Evolutionary conservation across 2,888 invertebrate species (phyloP).

Genomic region (Scotopteryx bipunctaria): DNA sequence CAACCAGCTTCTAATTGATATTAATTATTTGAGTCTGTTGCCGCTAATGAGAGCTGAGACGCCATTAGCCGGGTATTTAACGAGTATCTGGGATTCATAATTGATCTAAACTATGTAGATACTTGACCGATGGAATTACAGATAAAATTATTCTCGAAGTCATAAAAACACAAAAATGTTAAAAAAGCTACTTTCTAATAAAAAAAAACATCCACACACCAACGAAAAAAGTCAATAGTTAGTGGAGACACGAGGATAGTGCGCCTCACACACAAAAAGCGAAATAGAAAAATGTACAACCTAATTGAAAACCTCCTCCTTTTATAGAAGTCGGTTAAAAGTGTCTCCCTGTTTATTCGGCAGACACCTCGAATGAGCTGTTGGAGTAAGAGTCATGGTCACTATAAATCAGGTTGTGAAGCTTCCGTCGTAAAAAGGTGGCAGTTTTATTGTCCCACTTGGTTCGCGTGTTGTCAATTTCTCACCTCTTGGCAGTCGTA

Average conservation of each 20-base stretch:
- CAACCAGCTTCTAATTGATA: constrained; percentile 11
- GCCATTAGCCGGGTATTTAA: constrained; percentile 9
- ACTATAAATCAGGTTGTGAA: constrained; percentile 12
- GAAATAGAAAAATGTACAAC: no score
- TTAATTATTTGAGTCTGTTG: constrained; percentile 12
- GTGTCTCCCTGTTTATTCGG: constrained; percentile 2
- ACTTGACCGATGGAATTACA: no score
- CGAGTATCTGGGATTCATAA: background rate
- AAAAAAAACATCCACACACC: no score
- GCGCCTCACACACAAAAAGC: no score
- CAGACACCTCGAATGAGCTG: background rate
- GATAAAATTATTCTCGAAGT: no score
- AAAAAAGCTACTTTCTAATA: no score
- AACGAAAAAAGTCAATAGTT: no score
- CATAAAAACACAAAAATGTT: no score
- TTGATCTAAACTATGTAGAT: no score
- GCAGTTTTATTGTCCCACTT: constrained; percentile 9
- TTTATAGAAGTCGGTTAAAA: no score
- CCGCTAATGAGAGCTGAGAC: constrained; percentile 11
- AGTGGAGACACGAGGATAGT: no score
- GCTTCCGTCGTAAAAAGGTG: constrained; percentile 13
- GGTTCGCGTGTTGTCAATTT: constrained; percentile 8
- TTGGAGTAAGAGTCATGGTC: constrained; percentile 1
- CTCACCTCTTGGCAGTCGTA: constrained; percentile 4
- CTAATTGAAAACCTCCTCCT: no score